Evolutionary conservation across 2,888 invertebrate species (phyloP), one percentile per base, ranked within the genome.

Genomic region (Caradrina kadenii): DNA sequence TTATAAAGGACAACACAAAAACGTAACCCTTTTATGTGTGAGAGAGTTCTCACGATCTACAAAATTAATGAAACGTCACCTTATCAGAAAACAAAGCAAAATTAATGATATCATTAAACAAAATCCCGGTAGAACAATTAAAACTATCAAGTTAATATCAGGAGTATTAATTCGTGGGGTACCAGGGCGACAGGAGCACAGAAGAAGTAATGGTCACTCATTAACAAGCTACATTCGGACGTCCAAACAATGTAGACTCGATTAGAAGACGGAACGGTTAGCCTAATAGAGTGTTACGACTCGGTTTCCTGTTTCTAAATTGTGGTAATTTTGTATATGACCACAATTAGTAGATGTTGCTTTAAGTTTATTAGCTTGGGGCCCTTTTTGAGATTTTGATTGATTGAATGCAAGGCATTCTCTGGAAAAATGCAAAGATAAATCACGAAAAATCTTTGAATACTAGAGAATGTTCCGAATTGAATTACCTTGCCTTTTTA

Each of bases 171-270:
- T 84, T 82, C 72, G 61, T 73, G 52, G 79, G 68, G 81, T 88
- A 89, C 87, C 83, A 89, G 83, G 84, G 50, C 69, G 81, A 64
- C 85, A 87, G 74, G 62, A 81, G 60, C 67, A 69, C 77, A 79
- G 77, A 84, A 83, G 83, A 86, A 82, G 73, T 89, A 87, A 91
- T 90, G 75, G 77, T 59, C 76, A 68, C 79, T 86, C 84, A 89
- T 90, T 89, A 88, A 81, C 76, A 58, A 59, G 21, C 17, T 55
- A 58, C 54, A 63, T 62, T 74, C 54, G 56, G 65, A 69, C 48
- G 70, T 73, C 61, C 50, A 59, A 73, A 83, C 80, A 84, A 74
- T 82, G 76, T 48, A 62, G 61, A 72, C 72, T 80, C 85, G 75
- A 84, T 88, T 83, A 76, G 73, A 63, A 71, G 69, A 69, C 75